phyloP scores from a whole-genome alignment of 2,797 vertebrate species.

The Epinephelus malabaricus region DNA sequence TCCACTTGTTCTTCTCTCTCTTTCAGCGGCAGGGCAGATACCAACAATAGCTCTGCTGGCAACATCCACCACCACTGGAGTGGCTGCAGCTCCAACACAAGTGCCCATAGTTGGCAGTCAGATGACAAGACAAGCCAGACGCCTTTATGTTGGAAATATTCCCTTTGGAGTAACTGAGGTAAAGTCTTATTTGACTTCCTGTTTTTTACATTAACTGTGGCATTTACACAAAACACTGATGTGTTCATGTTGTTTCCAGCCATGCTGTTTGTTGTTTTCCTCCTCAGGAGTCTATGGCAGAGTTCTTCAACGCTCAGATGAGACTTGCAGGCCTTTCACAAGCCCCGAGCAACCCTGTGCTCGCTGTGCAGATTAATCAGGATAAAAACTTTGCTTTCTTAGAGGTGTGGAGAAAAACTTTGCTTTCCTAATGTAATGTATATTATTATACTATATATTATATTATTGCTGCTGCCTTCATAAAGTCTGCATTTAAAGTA shows the following conservation, averaged over 20 bases:
- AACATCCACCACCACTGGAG: conserved; percentile 73
- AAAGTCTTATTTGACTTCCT: conserved; percentile 5
- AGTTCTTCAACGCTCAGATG: conserved; percentile 90
- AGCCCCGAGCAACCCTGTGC: conserved; percentile 85
- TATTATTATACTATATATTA: background rate
- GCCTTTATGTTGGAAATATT: conserved; percentile 88
- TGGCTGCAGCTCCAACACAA: conserved; percentile 78
- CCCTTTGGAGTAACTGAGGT: conserved; percentile 87
- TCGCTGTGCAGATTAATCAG: conserved; percentile 88
- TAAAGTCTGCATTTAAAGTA: background rate
- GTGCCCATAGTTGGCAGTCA: conserved; percentile 85
- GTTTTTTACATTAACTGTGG: background rate
- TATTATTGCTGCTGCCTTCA: background rate
- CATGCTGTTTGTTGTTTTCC: conserved; percentile 9
- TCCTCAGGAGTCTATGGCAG: conserved; percentile 85
- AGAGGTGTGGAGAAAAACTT: conserved; percentile 66
- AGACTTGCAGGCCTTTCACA: conserved; percentile 85
- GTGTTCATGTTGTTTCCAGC: background rate
- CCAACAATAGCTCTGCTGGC: conserved; percentile 84
- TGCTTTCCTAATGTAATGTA: no score
- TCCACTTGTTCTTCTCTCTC: background rate
- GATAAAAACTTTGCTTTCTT: conserved; percentile 89
- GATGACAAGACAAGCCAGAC: conserved; percentile 86
- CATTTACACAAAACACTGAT: fast-evolving
- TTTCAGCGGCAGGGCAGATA: conserved; percentile 85